phyloP scores from a whole-genome alignment of 1,140 invertebrate species.

The Rhynchophorus ferrugineus region DNA sequence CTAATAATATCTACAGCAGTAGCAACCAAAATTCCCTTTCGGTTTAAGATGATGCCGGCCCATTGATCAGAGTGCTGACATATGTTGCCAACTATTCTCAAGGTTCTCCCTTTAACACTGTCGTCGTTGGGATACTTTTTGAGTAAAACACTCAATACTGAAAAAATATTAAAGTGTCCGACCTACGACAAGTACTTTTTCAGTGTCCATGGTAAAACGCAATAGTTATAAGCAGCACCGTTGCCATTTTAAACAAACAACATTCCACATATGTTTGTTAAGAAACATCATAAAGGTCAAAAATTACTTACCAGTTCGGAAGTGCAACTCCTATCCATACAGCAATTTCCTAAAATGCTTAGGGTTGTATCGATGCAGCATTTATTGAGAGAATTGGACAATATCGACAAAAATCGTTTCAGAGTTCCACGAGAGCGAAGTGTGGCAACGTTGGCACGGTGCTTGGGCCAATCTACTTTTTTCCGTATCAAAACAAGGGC shows the following conservation, averaged over 20 bases:
- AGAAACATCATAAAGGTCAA: not conserved
- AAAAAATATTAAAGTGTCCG: slow-evolving; percentile 27
- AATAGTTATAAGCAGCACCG: not conserved
- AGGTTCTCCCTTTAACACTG: slow-evolving; percentile 35
- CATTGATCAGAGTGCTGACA: slow-evolving; percentile 33
- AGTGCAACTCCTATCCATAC: slow-evolving; percentile 43
- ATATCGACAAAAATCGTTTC: slow-evolving; percentile 28
- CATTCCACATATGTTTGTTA: not conserved
- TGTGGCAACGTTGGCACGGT: slow-evolving; percentile 27
- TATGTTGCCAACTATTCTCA: slow-evolving; percentile 37
- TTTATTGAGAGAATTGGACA: slow-evolving; percentile 43
- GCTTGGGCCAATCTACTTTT: slow-evolving; percentile 31
- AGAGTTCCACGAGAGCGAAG: slow-evolving; percentile 25
- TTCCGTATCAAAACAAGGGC: slow-evolving; percentile 31
- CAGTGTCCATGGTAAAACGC: not conserved
- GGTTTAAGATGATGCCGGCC: slow-evolving; percentile 27
- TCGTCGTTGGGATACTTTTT: slow-evolving; percentile 33
- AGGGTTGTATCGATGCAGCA: slow-evolving; percentile 44
- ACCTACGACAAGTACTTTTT: slow-evolving; percentile 24
- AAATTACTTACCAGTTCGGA: slow-evolving; percentile 29
- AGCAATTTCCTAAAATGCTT: slow-evolving; percentile 53
- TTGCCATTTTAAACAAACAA: slow-evolving; percentile 1
- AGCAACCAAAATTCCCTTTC: slow-evolving; percentile 29
- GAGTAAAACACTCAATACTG: slow-evolving; percentile 29
- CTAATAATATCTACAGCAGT: slow-evolving; percentile 29